phyloP scores from a whole-genome alignment of 2,797 vertebrate genomes.

The Spatula clypeata region DNA sequence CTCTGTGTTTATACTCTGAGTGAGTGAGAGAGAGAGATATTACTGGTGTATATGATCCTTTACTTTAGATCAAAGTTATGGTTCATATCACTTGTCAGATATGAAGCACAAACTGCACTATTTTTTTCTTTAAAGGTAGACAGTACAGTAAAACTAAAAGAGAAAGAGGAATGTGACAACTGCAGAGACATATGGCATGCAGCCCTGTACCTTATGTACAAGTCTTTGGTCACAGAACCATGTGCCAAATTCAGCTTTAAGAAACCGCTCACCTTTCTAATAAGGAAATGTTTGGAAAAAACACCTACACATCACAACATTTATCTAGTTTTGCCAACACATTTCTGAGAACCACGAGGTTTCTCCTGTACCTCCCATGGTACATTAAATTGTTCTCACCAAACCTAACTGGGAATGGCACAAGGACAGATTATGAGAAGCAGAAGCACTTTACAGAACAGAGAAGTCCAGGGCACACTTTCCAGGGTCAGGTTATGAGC shows the following conservation, averaged over 20 bases:
- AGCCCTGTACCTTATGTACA: neutral
- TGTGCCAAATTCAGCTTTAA: neutral
- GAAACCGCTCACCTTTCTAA: neutral
- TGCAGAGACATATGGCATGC: neutral
- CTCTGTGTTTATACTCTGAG: neutral
- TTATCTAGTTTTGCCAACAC: neutral
- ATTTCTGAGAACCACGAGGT: neutral
- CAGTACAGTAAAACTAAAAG: neutral
- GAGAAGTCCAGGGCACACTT: neutral
- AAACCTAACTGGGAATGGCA: constrained; percentile 11
- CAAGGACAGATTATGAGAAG: neutral
- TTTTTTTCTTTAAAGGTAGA: neutral
- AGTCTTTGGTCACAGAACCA: neutral
- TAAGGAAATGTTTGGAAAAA: constrained; percentile 17
- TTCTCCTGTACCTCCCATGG: neutral
- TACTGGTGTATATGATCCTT: neutral
- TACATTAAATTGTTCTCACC: neutral
- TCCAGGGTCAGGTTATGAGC: neutral
- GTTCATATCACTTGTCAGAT: neutral
- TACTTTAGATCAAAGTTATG: neutral
- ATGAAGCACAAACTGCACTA: neutral
- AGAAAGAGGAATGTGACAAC: neutral
- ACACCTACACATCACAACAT: neutral
- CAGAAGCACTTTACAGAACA: neutral
- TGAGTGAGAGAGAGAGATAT: neutral